Evolutionary conservation across 2,797 vertebrate species (phyloP).

Genomic region (Pseudochromis fuscus): DNA sequence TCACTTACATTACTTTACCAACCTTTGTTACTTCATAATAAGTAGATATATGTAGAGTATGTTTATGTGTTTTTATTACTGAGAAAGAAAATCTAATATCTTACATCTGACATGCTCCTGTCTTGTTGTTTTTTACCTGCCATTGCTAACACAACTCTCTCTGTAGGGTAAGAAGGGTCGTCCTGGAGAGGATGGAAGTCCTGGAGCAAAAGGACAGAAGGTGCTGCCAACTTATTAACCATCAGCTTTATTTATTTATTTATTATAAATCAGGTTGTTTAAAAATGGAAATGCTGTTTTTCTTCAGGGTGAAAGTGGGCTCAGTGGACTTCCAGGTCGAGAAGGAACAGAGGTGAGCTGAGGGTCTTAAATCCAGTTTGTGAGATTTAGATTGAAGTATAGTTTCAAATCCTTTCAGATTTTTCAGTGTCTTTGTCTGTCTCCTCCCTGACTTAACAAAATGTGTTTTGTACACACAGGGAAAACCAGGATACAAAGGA

Average conservation of each 20-base stretch:
- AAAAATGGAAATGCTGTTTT: slow-evolving; percentile 28
- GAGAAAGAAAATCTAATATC: no score
- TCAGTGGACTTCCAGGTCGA: slow-evolving; percentile 88
- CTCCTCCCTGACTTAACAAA: slow-evolving; percentile 28
- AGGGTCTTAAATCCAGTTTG: background rate
- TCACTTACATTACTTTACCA: no score
- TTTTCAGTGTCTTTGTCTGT: slow-evolving; percentile 23
- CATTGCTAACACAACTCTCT: background rate
- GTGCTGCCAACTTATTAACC: slow-evolving; percentile 65
- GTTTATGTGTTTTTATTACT: no score
- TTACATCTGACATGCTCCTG: no score
- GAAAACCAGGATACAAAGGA: slow-evolving; percentile 92
- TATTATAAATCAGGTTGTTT: background rate
- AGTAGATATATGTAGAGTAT: no score
- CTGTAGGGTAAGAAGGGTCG: slow-evolving; percentile 92
- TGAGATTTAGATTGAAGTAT: slow-evolving; percentile 1
- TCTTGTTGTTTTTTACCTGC: background rate
- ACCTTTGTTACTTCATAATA: no score
- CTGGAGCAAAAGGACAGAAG: slow-evolving; percentile 89
- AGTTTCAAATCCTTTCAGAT: no score
- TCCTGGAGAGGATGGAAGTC: slow-evolving; percentile 88
- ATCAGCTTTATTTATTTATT: background rate
- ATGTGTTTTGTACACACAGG: slow-evolving; percentile 83
- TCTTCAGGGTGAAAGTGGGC: slow-evolving; percentile 88
- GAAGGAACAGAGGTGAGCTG: slow-evolving; percentile 88